Conservation (phyloP, 1,140 invertebrate species). For the Drosophila bipectinata region DNA sequence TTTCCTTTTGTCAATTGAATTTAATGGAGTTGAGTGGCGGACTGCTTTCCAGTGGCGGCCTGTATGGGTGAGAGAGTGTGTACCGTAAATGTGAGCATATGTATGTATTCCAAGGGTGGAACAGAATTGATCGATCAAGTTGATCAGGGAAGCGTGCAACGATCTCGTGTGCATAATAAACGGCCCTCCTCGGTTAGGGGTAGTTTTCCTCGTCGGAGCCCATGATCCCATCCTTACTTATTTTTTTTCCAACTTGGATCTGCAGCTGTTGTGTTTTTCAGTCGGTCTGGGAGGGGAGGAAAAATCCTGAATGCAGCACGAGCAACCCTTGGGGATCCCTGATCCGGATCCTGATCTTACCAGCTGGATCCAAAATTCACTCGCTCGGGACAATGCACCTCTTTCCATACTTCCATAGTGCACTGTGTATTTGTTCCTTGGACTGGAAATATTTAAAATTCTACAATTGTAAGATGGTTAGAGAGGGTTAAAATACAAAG, state of each 20-base stretch:
- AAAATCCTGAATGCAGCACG: constrained; percentile 52
- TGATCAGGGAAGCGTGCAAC: constrained; percentile 69
- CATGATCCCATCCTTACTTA: constrained; percentile 26
- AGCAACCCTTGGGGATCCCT: constrained; percentile 37
- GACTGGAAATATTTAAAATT: too few relatives aligned
- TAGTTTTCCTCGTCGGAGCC: constrained; percentile 46
- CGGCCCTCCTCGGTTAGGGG: constrained; percentile 44
- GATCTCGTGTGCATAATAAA: constrained; percentile 36
- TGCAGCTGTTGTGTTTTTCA: constrained; percentile 58
- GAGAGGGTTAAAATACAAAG: too few relatives aligned
- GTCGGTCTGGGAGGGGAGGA: constrained; percentile 55
- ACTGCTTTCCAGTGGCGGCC: constrained; percentile 7
- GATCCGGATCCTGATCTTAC: constrained; percentile 9
- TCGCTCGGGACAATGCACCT: constrained; percentile 20
- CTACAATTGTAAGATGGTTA: too few relatives aligned
- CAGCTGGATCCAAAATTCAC: constrained; percentile 28
- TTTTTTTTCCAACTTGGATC: constrained; percentile 6
- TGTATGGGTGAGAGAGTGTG: constrained; percentile 21
- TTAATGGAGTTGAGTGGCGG: constrained; percentile 72
- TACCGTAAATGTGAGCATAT: not conserved
- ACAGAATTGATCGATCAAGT: constrained; percentile 71
- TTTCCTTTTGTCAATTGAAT: constrained; percentile 81
- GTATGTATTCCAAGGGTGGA: constrained; percentile 59
- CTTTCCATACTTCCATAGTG: not conserved
- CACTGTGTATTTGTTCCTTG: not conserved